phyloP scores from a whole-genome alignment of 2,888 invertebrate species.

The Ecdyonurus torrentis region DNA sequence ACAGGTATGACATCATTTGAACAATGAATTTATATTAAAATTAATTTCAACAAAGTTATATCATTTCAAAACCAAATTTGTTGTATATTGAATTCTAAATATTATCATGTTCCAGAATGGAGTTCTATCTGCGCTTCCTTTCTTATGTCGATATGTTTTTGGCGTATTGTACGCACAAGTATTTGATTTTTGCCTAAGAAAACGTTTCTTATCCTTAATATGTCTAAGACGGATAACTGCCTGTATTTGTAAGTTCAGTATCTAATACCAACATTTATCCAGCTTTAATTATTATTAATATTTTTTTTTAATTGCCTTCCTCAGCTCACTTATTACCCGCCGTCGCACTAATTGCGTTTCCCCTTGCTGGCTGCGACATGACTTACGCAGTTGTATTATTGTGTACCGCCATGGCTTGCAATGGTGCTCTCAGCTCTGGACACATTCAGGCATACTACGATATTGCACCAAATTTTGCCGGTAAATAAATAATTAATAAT shows the following conservation, averaged over 20 bases:
- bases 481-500: no score
- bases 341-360: slow-evolving; percentile 16
- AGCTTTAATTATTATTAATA: background rate
- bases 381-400: slow-evolving; percentile 14
- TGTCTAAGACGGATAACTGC: slow-evolving; percentile 10
- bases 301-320: background rate
- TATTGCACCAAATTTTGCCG: slow-evolving; percentile 18
- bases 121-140: slow-evolving; percentile 20
- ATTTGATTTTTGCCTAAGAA: slow-evolving; percentile 8
- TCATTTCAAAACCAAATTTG: no score
- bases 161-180: slow-evolving; percentile 7
- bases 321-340: slow-evolving; percentile 16
- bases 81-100: background rate
- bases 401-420: slow-evolving; percentile 15
- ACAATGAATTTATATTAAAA: no score
- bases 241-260: slow-evolving; percentile 9
- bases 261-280: background rate
- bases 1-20: slow-evolving; percentile 15
- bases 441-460: slow-evolving; percentile 19
- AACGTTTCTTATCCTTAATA: slow-evolving; percentile 7
- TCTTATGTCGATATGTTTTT: slow-evolving; percentile 16
- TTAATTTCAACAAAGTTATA: no score
- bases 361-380: slow-evolving; percentile 17
- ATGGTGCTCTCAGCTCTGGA: slow-evolving; percentile 17
- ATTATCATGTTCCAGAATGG: slow-evolving; percentile 17